Conservation (phyloP, 2,113 vertebrate species). For the Bujurquina vittata region DNA sequence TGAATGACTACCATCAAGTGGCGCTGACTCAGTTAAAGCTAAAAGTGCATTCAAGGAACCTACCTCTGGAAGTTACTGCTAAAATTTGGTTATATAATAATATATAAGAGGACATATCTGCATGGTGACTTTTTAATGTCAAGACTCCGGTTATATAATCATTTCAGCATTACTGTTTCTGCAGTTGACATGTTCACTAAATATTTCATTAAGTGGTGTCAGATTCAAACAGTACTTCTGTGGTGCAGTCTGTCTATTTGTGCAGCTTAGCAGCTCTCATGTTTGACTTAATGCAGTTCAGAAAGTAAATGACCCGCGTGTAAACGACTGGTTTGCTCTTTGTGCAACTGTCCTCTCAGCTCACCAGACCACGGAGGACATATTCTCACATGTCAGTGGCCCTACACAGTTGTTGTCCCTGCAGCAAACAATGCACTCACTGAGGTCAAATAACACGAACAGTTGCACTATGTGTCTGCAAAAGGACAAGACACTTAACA, state of each 20-base stretch:
- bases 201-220: constrained; percentile 27
- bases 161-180: background rate
- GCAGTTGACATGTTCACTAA: constrained; percentile 16
- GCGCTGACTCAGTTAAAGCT: background rate
- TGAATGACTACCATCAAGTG: background rate
- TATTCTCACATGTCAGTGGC: constrained; percentile 35
- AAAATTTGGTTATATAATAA: background rate
- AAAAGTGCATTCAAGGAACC: background rate
- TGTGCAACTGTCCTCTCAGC: constrained; percentile 38
- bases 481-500: background rate
- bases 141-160: background rate
- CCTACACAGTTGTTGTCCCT: constrained; percentile 78
- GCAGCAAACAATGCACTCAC: constrained; percentile 5
- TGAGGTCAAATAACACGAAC: constrained; percentile 1
- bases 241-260: background rate
- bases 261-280: constrained; percentile 14
- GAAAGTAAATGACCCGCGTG: constrained; percentile 30
- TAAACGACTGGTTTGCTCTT: constrained; percentile 27
- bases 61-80: background rate
- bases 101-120: background rate
- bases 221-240: background rate
- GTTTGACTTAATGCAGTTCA: constrained; percentile 78
- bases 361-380: constrained; percentile 35
- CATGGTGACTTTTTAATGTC: background rate
- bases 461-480: background rate